These are phyloP conservation scores for Pseudomugil gertrudae DNA, from an alignment of 2,797 vertebrate species.

Conservation along the genomic window DNA sequence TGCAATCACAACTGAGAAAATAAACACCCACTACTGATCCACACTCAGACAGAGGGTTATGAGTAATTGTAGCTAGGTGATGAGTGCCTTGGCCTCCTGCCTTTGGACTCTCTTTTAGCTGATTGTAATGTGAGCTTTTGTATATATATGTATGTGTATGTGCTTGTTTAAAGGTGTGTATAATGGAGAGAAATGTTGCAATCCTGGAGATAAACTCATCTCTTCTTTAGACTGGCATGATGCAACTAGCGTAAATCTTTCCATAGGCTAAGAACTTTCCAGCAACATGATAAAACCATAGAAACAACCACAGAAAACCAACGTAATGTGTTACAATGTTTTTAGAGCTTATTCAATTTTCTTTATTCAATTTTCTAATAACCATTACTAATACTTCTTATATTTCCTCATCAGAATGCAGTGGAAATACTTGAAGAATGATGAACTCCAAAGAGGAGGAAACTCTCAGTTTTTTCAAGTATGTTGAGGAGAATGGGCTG, in stretches of 20 bases:
- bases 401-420: constrained; percentile 80
- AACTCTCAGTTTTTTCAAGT: constrained; percentile 94
- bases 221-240: constrained; percentile 56
- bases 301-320: constrained; percentile 34
- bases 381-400: constrained; percentile 17
- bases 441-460: constrained; percentile 94
- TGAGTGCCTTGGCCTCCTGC: constrained; percentile 14
- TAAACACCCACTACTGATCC: constrained; percentile 42
- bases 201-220: constrained; percentile 50
- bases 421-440: constrained; percentile 90
- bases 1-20: constrained; percentile 67
- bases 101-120: constrained; percentile 5
- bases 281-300: constrained; percentile 18
- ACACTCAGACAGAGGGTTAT: constrained; percentile 30
- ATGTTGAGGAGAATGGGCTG: constrained; percentile 97
- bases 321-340: constrained; percentile 2
- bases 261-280: constrained; percentile 24
- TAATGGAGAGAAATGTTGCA: constrained; percentile 41
- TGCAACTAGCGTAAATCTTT: constrained; percentile 46
- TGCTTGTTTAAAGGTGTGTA: not conserved
- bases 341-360: constrained; percentile 32
- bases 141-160: not conserved
- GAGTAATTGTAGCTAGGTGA: constrained; percentile 30
- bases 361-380: constrained; percentile 15
- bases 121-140: constrained; percentile 2